These are phyloP conservation scores for Cistogaster globosa DNA, from an alignment of 2,888 invertebrate genomes.

Conservation along the genomic window DNA sequence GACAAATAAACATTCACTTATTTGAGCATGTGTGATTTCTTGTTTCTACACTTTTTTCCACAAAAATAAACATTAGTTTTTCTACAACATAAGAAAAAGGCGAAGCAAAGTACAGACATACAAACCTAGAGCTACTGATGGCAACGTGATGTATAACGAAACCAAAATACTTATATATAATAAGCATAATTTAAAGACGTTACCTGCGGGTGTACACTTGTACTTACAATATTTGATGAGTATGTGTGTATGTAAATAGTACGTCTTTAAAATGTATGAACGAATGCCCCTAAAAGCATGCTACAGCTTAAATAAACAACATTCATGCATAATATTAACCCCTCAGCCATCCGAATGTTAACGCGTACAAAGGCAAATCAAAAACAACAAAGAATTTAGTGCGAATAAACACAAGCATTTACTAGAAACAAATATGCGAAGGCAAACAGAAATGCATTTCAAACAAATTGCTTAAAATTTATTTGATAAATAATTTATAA, in stretches of 20 bases:
- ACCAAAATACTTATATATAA: slow-evolving; percentile 25
- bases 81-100: background rate
- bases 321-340: slow-evolving; percentile 52
- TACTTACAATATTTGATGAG: background rate
- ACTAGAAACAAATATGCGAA: slow-evolving; percentile 16
- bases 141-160: slow-evolving; percentile 30
- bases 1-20: background rate
- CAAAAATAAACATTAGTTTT: slow-evolving; percentile 41
- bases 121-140: background rate
- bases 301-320: slow-evolving; percentile 51
- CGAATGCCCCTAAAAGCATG: slow-evolving; percentile 47
- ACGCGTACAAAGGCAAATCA: background rate
- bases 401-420: slow-evolving; percentile 42
- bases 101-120: background rate
- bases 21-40: slow-evolving; percentile 41
- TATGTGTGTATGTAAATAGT: background rate
- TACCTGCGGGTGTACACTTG: slow-evolving; percentile 3
- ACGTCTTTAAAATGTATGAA: slow-evolving; percentile 19
- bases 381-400: slow-evolving; percentile 42
- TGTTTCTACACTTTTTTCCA: slow-evolving; percentile 19
- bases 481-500: no score
- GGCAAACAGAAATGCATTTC: background rate
- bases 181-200: slow-evolving; percentile 35
- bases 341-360: slow-evolving; percentile 34
- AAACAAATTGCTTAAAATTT: background rate